phyloP scores from a whole-genome alignment of 2,797 vertebrate genomes.

The Leucoraja ocellata region DNA sequence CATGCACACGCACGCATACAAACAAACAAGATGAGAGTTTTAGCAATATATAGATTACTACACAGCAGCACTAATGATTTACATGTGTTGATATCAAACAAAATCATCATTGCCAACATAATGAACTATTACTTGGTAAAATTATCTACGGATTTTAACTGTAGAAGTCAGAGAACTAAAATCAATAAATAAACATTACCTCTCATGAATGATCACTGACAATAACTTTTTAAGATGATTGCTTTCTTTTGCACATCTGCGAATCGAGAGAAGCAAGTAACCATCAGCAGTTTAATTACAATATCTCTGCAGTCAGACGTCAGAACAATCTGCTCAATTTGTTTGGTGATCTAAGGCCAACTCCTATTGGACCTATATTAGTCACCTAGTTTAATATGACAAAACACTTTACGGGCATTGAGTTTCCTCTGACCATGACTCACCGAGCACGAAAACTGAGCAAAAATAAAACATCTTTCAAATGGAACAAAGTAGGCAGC shows the following conservation, averaged over 20 bases:
- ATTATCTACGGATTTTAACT: not conserved
- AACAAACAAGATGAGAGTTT: no score
- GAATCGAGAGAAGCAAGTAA: not conserved
- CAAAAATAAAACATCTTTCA: not conserved
- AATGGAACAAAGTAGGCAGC: not conserved
- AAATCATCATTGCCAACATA: not conserved
- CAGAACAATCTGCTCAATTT: conserved; percentile 1
- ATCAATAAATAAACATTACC: not conserved
- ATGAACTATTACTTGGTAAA: not conserved
- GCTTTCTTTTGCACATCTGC: not conserved
- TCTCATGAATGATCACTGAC: not conserved
- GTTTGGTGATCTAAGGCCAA: not conserved
- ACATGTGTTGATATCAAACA: not conserved
- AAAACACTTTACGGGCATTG: not conserved
- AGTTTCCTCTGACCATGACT: not conserved
- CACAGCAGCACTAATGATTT: not conserved
- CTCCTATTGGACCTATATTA: not conserved
- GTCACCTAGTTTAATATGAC: not conserved
- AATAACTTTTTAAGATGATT: not conserved
- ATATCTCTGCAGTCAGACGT: not conserved
- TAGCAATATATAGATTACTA: not conserved
- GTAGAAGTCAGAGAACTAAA: not conserved
- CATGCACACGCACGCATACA: no score
- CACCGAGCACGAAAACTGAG: not conserved
- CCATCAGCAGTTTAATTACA: not conserved